Evolutionary conservation across 2,113 vertebrate species (phyloP).

Genomic region (Indicator indicator): DNA sequence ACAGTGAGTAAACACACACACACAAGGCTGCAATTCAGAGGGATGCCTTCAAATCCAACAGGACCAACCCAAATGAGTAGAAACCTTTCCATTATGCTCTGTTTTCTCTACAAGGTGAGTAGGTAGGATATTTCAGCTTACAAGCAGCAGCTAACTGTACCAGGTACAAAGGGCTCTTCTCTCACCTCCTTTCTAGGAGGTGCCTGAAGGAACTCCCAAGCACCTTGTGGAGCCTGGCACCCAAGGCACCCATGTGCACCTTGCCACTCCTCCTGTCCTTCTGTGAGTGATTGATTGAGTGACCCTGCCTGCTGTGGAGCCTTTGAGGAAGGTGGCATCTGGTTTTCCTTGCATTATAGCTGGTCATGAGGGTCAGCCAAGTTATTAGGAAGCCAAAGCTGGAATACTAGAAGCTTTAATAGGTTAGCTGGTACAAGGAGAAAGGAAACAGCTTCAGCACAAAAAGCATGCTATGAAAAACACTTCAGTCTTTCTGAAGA

Average conservation of each 20-base stretch:
- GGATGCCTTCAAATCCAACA: neutral
- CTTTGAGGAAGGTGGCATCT: neutral
- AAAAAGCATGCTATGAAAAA: neutral
- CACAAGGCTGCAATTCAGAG: neutral
- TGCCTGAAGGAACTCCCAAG: neutral
- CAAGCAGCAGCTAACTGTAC: neutral
- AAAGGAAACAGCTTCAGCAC: neutral
- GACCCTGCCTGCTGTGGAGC: neutral
- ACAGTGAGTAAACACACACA: neutral
- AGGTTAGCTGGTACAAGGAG: neutral
- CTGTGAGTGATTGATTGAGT: neutral
- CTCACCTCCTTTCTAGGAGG: neutral
- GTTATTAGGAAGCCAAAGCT: neutral
- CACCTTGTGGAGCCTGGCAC: neutral
- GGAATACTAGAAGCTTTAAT: neutral
- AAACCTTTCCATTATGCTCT: neutral
- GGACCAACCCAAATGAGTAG: neutral
- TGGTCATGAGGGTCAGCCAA: neutral
- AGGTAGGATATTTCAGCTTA: neutral
- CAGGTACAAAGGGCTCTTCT: neutral
- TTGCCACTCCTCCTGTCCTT: neutral
- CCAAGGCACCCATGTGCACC: neutral
- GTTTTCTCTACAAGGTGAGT: neutral
- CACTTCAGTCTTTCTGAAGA: neutral
- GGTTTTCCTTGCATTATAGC: neutral